Conservation (phyloP, 30 jellyfish, hydroid and myxozoan species). For the Aurelia sp. region DNA sequence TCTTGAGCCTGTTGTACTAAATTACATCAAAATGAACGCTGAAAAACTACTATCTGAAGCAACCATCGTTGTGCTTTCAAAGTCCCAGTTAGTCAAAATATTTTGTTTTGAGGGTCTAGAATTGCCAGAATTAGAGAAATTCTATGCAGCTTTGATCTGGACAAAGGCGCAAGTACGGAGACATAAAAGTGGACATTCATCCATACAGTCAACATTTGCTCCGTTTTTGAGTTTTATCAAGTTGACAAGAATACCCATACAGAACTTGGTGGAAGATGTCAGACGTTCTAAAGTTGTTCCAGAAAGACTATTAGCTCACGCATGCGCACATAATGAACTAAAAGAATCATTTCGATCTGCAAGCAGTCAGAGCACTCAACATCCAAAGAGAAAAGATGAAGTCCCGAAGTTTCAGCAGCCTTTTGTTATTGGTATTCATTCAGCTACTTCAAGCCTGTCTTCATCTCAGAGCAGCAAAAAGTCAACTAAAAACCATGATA, state of each 20-base stretch:
- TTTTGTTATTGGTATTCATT: conserved; percentile 33
- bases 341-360: conserved; percentile 37
- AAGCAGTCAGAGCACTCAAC: neutral
- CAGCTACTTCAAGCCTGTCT: conserved; percentile 22
- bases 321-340: conserved; percentile 70
- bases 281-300: conserved; percentile 73
- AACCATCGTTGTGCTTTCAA: conserved; percentile 45
- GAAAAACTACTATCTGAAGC: conserved; percentile 45
- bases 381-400: conserved; percentile 10
- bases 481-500: neutral
- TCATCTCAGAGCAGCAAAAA: neutral
- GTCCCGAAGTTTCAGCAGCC: conserved; percentile 22
- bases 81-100: conserved; percentile 26
- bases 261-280: conserved; percentile 69
- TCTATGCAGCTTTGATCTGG: conserved; percentile 68
- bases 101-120: conserved; percentile 26
- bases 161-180: conserved; percentile 55
- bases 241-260: conserved; percentile 60
- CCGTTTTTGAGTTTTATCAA: conserved; percentile 57
- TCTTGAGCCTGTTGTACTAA: conserved; percentile 9
- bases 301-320: conserved; percentile 69
- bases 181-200: neutral
- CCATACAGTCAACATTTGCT: conserved; percentile 46
- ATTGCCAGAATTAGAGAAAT: conserved; percentile 44
- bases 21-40: conserved; percentile 28